phyloP scores from a whole-genome alignment of 2,888 invertebrate genomes.

The Ypsolopha sequella region DNA sequence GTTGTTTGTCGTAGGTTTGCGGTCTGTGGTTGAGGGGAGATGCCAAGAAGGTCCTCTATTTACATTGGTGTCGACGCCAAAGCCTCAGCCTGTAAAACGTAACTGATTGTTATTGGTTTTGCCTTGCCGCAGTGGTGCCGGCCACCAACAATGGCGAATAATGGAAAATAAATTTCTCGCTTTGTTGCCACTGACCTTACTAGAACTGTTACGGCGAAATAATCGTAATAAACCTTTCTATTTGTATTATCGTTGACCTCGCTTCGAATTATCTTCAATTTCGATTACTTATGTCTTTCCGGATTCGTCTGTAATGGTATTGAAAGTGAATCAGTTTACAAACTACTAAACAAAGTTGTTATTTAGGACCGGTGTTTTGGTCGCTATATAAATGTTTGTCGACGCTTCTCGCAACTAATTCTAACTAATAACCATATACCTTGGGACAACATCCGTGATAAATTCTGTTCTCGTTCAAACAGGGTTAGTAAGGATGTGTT shows the following conservation, averaged over 20 bases:
- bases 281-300: too few species aligned
- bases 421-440: constrained; percentile 2
- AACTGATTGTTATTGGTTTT: constrained; percentile 45
- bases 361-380: neutral
- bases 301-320: too few species aligned
- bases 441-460: neutral
- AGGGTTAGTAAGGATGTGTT: neutral
- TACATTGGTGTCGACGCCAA: constrained; percentile 21
- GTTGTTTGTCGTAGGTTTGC: neutral
- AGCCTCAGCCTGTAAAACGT: constrained; percentile 28
- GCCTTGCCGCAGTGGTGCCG: constrained; percentile 17
- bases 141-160: constrained; percentile 22
- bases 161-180: constrained; percentile 29
- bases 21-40: neutral
- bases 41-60: neutral
- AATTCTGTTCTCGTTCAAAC: neutral
- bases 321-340: too few species aligned
- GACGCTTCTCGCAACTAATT: neutral
- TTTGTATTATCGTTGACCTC: neutral
- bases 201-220: neutral
- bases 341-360: too few species aligned
- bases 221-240: neutral
- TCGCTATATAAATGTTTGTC: neutral
- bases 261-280: too few species aligned
- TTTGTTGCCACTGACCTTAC: constrained; percentile 13